phyloP scores from a whole-genome alignment of 2,888 invertebrate species.

The Rapana venosa region DNA sequence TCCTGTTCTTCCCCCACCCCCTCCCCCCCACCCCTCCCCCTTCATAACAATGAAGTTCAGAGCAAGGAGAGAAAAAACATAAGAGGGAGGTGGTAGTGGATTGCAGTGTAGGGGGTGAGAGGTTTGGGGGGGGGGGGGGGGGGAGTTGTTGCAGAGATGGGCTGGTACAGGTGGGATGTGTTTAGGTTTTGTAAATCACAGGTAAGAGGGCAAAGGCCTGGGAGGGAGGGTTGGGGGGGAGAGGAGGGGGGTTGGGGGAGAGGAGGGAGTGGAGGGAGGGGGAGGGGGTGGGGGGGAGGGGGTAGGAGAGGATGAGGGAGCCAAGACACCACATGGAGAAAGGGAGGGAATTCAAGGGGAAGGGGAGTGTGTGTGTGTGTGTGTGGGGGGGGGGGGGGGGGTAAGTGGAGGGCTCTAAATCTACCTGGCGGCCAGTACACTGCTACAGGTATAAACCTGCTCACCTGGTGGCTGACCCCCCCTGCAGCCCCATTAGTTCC shows the following conservation, averaged over 20 bases:
- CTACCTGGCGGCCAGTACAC: no score
- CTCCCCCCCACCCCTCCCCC: no score
- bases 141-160: neutral
- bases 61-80: neutral
- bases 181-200: neutral
- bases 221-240: neutral
- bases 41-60: no score
- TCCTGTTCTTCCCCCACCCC: no score
- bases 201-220: neutral
- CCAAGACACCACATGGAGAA: neutral
- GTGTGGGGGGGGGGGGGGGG: neutral
- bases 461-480: no score
- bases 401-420: neutral
- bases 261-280: neutral
- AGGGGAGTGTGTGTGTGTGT: neutral
- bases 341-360: neutral
- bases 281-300: neutral
- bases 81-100: neutral
- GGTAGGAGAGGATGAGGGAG: neutral
- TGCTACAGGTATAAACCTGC: no score
- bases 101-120: neutral
- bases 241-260: neutral
- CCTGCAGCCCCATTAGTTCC: no score
- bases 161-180: neutral
- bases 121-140: neutral